Percentiles rank a stretch among this genome's conserved stretches.
phyloP scores from a whole-genome alignment of 2,113 vertebrate species.

The Triplophysa dalaica region DNA sequence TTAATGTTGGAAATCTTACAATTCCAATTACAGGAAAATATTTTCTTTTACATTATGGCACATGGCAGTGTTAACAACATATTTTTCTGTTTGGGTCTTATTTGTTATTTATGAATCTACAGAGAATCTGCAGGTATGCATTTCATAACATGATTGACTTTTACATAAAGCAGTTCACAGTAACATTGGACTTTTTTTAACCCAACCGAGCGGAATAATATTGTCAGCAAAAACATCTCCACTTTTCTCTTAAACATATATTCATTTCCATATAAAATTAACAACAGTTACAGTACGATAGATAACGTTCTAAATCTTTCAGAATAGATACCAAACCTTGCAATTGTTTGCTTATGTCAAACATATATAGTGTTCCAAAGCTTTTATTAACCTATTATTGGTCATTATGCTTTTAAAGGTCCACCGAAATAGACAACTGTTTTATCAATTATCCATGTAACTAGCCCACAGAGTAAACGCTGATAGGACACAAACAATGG shows the following conservation, averaged over 20 bases:
- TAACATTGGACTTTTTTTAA: slow-evolving; percentile 28
- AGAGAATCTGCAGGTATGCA: slow-evolving; percentile 21
- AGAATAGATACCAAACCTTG: slow-evolving; percentile 49
- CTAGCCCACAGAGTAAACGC: slow-evolving; percentile 35
- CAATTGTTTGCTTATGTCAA: slow-evolving; percentile 51
- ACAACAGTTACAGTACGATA: slow-evolving; percentile 12
- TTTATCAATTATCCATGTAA: slow-evolving; percentile 11
- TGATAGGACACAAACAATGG: slow-evolving; percentile 26
- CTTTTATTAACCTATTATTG: neutral
- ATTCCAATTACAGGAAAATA: slow-evolving; percentile 28
- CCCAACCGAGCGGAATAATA: neutral
- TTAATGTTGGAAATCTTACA: neutral
- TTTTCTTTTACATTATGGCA: slow-evolving; percentile 2
- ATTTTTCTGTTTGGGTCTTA: slow-evolving; percentile 13
- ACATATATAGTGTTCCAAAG: slow-evolving; percentile 47
- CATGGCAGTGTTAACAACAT: neutral
- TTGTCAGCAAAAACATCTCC: neutral
- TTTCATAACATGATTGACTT: slow-evolving; percentile 6
- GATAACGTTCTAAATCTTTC: slow-evolving; percentile 31
- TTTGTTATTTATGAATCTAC: slow-evolving; percentile 5
- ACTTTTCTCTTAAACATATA: slow-evolving; percentile 13
- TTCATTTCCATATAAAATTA: slow-evolving; percentile 42
- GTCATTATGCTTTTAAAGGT: slow-evolving; percentile 30
- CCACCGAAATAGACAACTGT: slow-evolving; percentile 4
- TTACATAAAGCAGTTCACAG: slow-evolving; percentile 17